Conservation (phyloP, 2,888 invertebrate genomes). For the Subacronicta megacephala region DNA sequence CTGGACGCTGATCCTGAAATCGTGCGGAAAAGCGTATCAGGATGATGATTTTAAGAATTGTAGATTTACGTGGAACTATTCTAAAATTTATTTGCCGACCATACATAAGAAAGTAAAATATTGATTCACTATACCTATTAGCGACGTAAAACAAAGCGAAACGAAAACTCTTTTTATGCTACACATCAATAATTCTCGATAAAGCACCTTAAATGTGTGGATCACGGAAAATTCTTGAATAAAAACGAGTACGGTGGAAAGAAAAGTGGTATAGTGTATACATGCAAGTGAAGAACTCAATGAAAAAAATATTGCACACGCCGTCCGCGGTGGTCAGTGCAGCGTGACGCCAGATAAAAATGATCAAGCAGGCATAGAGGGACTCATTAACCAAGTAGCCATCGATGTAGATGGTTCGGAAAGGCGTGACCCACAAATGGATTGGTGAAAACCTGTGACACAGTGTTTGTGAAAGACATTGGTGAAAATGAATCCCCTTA, state of each 20-base stretch:
- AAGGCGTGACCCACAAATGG: slow-evolving; percentile 86
- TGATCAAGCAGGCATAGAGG: slow-evolving; percentile 77
- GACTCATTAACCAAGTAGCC: slow-evolving; percentile 83
- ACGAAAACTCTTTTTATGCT: slow-evolving; percentile 63
- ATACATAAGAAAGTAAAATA: slow-evolving; percentile 85
- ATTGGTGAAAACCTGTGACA: slow-evolving; percentile 69
- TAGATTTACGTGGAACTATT: too few relatives aligned
- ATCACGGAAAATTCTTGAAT: slow-evolving; percentile 72
- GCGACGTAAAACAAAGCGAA: slow-evolving; percentile 63
- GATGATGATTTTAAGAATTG: not conserved
- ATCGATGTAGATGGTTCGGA: slow-evolving; percentile 79
- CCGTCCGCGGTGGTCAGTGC: slow-evolving; percentile 70
- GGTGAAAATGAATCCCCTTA: slow-evolving; percentile 83
- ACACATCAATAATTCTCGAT: slow-evolving; percentile 59
- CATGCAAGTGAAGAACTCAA: slow-evolving; percentile 64
- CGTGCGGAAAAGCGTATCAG: too few relatives aligned
- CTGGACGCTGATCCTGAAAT: too few relatives aligned
- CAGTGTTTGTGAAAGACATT: slow-evolving; percentile 72
- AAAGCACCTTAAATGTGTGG: slow-evolving; percentile 71
- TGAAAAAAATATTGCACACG: slow-evolving; percentile 79
- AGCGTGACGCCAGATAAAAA: slow-evolving; percentile 87
- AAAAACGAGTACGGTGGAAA: slow-evolving; percentile 65
- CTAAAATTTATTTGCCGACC: slow-evolving; percentile 56
- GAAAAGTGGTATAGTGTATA: slow-evolving; percentile 78
- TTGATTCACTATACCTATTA: slow-evolving; percentile 76